These are phyloP conservation scores for Scolopax rusticola DNA, from an alignment of 2,797 vertebrate genomes.

Conservation along the genomic window DNA sequence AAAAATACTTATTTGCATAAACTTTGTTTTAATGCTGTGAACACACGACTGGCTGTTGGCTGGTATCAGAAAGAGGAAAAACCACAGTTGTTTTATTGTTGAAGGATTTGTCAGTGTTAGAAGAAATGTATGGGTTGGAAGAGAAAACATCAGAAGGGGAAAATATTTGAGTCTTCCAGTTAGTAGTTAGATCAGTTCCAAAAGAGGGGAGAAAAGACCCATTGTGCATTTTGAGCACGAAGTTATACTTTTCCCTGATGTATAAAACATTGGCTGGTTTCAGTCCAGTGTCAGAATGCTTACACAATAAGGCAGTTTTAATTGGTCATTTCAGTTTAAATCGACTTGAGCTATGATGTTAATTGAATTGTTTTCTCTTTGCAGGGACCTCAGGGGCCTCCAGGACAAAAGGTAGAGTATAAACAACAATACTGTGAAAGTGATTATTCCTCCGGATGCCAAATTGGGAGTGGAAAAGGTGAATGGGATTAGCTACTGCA, in stretches of 20 bases:
- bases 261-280: conserved; percentile 60
- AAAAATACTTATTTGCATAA: background rate
- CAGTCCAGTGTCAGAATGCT: conserved; percentile 63
- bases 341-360: conserved; percentile 75
- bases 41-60: background rate
- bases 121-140: conserved; percentile 28
- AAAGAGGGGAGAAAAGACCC: conserved; percentile 21
- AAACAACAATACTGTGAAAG: conserved; percentile 63
- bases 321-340: conserved; percentile 72
- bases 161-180: background rate
- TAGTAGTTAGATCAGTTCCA: conserved; percentile 30
- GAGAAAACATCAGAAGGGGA: background rate
- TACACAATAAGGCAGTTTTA: conserved; percentile 64
- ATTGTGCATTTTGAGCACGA: conserved; percentile 27
- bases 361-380: conserved; percentile 77
- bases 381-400: conserved; percentile 93
- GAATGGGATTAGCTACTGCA: conserved; percentile 69
- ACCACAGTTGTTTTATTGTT: background rate
- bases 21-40: background rate
- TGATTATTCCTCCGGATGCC: conserved; percentile 44
- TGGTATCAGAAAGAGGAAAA: background rate
- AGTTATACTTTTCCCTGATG: conserved; percentile 31
- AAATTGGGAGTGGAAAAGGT: conserved; percentile 29
- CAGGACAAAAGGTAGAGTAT: conserved; percentile 91
- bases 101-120: conserved; percentile 5